Conservation (phyloP, 2,113 vertebrate genomes). For the Hemicordylus capensis region DNA sequence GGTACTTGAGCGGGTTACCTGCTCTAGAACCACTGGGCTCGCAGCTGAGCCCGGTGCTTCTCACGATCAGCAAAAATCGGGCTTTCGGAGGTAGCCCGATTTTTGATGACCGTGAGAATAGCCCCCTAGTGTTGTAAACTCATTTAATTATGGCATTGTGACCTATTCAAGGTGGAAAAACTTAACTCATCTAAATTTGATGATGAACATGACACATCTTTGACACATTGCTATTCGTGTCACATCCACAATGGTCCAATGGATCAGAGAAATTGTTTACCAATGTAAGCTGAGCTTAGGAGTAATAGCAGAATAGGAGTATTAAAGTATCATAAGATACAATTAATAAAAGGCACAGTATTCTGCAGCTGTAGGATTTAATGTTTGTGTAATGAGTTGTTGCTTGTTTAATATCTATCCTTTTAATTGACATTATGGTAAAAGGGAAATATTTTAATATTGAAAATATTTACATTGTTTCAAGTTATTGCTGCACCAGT, state of each 20-base stretch:
- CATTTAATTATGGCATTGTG: too few relatives aligned
- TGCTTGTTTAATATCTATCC: not conserved
- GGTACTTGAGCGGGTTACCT: too few relatives aligned
- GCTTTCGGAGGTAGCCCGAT: too few relatives aligned
- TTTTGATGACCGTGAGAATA: too few relatives aligned
- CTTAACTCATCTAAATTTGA: too few relatives aligned
- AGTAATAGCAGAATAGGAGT: not conserved
- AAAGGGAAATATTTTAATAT: not conserved
- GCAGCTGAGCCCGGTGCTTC: too few relatives aligned
- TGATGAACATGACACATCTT: too few relatives aligned
- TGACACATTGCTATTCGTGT: not conserved
- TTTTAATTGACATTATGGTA: not conserved
- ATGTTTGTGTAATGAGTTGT: rapidly evolving
- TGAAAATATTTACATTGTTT: not conserved
- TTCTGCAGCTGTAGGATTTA: not conserved
- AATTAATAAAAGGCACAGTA: too few relatives aligned
- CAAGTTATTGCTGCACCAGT: not conserved
- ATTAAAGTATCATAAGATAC: not conserved
- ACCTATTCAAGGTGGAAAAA: too few relatives aligned
- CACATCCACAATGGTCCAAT: not conserved
- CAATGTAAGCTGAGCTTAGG: not conserved
- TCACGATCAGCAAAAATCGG: too few relatives aligned
- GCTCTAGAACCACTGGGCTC: too few relatives aligned
- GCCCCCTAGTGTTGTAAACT: too few relatives aligned
- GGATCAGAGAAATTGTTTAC: not conserved